phyloP scores from a whole-genome alignment of 2,888 invertebrate genomes.

The Argynnis bischoffii region DNA sequence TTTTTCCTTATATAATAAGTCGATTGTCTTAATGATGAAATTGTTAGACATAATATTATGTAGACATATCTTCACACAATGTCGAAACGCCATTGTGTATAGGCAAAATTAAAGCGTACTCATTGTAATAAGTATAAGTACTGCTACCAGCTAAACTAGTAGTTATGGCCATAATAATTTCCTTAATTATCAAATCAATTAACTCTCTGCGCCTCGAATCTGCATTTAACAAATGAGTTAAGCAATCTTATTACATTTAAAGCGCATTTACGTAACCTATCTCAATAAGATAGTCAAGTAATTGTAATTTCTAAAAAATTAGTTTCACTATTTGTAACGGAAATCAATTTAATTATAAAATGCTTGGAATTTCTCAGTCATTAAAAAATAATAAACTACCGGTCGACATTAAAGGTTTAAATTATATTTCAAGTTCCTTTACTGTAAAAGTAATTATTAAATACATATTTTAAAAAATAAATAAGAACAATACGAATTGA shows the following conservation, averaged over 20 bases:
- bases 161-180: neutral
- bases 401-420: neutral
- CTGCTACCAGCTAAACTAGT: no score
- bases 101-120: no score
- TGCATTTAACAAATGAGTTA: constrained; percentile 11
- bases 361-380: neutral
- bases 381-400: constrained; percentile 3
- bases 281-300: constrained; percentile 12
- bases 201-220: constrained; percentile 9
- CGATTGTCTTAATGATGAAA: no score
- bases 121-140: no score
- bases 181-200: constrained; percentile 20
- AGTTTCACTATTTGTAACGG: constrained; percentile 1
- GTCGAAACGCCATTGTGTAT: no score
- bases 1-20: no score
- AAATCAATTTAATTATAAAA: neutral
- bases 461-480: no score
- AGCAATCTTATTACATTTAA: constrained; percentile 18
- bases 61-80: no score
- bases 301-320: constrained; percentile 3
- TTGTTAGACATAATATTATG: no score
- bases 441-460: no score
- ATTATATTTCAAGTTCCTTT: no score
- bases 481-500: no score
- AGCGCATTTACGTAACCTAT: neutral